Base-by-base conservation (phyloP, 2,888 invertebrate species). In the Zaprionus bogoriensis region DNA sequence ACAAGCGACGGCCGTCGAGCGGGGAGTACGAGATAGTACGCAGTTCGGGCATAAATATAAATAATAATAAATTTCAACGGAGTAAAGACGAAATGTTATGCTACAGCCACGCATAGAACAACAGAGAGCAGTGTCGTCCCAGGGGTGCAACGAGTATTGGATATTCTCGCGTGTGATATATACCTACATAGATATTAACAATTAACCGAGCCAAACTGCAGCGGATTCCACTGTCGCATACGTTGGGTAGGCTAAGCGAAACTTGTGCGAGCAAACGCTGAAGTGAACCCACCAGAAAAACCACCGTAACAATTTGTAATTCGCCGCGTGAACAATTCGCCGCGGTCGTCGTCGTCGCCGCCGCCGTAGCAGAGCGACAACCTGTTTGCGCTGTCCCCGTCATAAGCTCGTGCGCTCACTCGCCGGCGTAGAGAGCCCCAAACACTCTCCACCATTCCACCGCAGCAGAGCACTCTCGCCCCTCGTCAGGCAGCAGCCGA, bases 371-470 rank as follows among this genome's bases (percentile, higher is more conserved):
- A n/a, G n/a, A n/a, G n/a, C n/a, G 71, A 85, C 86, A 87, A 86
- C 86, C 86, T 86, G 86, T 86, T 86, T 87, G 80, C 86, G 77
- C 85, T 72, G 65, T n/a, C n/a, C n/a, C n/a, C n/a, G n/a, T 62
- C 63, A 68, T 46, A 71, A 71, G 45, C 66, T 71, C 66, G 68
- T 63, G 67, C 46, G 54, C 67, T 46, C 25, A 32, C 30, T 70
- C 62, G 4, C 7, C 79, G 77, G 72, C 72, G 71, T 66, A 67
- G 55, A 71, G 61, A 66, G 62, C n/a, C 59, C 71, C 14, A 19
- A 27, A 80, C 60, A 74, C 67, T 59, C 66, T 70, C 74, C 88
- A 89, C 65, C 88, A 89, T 89, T 89, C 89, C 89, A 84, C 88
- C 88, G 45, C 88, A 88, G 88, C 58, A 84, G 79, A 76, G 66